These are phyloP conservation scores for Strigops habroptila DNA, from an alignment of 2,113 vertebrate species.

Conservation along the genomic window DNA sequence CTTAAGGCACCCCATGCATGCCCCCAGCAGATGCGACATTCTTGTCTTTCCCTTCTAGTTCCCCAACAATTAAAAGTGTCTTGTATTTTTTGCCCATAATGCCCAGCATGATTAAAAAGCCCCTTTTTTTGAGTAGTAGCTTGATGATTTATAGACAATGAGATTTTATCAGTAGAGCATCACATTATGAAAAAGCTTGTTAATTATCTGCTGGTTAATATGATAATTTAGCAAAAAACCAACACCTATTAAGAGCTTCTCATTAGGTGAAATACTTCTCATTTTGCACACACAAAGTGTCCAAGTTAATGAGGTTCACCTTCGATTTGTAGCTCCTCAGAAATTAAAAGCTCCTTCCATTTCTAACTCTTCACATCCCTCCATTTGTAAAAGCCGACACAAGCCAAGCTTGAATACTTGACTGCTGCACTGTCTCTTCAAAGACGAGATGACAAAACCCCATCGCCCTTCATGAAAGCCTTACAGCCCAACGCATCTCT, in stretches of 20 bases:
- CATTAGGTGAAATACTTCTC: constrained; percentile 54
- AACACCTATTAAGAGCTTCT: constrained; percentile 65
- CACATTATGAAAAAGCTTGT: constrained; percentile 64
- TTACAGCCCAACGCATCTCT: background rate
- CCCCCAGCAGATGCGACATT: background rate
- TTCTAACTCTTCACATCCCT: background rate
- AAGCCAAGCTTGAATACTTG: background rate
- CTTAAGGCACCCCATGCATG: background rate
- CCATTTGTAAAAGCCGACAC: background rate
- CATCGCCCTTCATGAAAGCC: background rate
- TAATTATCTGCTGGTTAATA: constrained; percentile 67
- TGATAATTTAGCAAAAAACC: constrained; percentile 61
- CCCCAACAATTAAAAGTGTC: background rate
- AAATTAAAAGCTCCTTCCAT: constrained; percentile 43
- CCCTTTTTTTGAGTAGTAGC: background rate
- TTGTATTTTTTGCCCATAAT: background rate
- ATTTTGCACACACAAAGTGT: constrained; percentile 53
- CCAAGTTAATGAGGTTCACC: constrained; percentile 58
- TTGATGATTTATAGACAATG: constrained; percentile 55
- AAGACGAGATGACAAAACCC: background rate
- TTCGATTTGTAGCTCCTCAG: constrained; percentile 36
- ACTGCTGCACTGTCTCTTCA: constrained; percentile 19
- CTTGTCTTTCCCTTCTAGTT: background rate
- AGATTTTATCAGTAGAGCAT: constrained; percentile 43
- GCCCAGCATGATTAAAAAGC: constrained; percentile 36